Conservation (phyloP, 2,888 invertebrate genomes). For the Ommatoiulus sabulosus region DNA sequence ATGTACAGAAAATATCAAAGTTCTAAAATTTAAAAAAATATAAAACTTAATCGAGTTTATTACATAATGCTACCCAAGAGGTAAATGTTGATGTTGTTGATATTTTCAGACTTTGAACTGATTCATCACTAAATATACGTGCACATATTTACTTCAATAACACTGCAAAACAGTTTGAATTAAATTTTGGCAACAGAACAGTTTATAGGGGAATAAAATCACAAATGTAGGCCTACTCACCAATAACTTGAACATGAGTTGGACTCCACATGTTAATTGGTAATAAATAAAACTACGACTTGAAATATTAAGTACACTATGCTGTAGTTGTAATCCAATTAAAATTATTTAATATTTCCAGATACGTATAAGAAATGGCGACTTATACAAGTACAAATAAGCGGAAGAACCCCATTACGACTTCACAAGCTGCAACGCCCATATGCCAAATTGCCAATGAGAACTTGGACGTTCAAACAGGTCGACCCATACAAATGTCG, state of each 20-base stretch:
- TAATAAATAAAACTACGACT: neutral
- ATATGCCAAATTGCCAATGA: neutral
- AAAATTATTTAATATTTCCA: neutral
- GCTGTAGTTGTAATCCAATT: neutral
- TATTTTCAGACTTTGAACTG: no score
- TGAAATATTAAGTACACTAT: neutral
- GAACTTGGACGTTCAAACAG: neutral
- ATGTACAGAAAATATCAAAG: neutral
- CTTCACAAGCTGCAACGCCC: constrained; percentile 10
- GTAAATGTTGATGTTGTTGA: no score
- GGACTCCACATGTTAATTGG: constrained; percentile 5
- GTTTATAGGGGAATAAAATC: neutral
- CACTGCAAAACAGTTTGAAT: constrained; percentile 37
- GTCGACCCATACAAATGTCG: neutral
- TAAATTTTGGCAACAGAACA: neutral
- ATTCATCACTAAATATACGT: no score
- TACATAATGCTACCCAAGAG: no score
- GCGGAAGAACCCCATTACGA: neutral
- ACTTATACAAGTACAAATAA: neutral
- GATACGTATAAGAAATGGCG: neutral
- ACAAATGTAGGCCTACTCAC: constrained; percentile 35
- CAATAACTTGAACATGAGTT: constrained; percentile 46
- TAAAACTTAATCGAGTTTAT: no score
- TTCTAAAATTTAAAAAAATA: neutral
- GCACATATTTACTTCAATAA: neutral